phyloP scores from a whole-genome alignment of 2,113 vertebrate species.

The Ursus arctos region DNA sequence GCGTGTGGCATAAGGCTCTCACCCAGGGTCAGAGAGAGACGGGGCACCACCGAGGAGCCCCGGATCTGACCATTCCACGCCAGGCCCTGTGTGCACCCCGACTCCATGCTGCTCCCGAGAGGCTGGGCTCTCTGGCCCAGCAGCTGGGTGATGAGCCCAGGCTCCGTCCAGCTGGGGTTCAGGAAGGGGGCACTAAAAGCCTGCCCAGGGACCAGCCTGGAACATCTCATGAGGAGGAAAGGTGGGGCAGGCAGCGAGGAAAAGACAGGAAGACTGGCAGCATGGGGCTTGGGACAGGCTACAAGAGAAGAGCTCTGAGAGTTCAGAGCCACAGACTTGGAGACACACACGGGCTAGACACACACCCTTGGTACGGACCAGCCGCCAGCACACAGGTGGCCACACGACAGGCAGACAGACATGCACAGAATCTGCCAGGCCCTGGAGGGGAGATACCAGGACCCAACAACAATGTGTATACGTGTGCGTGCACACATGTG shows the following conservation, averaged over 20 bases:
- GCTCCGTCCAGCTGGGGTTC: not conserved
- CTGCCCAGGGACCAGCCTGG: constrained; percentile 69
- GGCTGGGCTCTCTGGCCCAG: not conserved
- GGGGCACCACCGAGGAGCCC: not conserved
- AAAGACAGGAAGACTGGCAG: constrained; percentile 58
- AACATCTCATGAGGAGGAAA: constrained; percentile 68
- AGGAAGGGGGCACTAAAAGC: not conserved
- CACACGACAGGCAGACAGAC: constrained; percentile 43
- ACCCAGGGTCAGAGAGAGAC: not conserved
- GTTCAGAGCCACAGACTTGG: constrained; percentile 34
- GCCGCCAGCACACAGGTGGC: constrained; percentile 22
- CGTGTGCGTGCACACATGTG: not conserved
- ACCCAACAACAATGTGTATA: not conserved
- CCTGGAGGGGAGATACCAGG: constrained; percentile 34
- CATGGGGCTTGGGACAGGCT: constrained; percentile 80
- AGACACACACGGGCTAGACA: constrained; percentile 73
- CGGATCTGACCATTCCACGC: fast-evolving
- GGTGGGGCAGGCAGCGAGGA: constrained; percentile 86
- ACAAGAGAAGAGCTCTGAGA: constrained; percentile 65
- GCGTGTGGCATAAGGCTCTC: not conserved
- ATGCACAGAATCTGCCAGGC: constrained; percentile 58
- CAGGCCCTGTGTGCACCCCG: not conserved
- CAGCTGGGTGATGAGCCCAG: not conserved
- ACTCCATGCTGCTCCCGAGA: not conserved
- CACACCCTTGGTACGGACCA: not conserved